Evolutionary conservation across 2,888 invertebrate genomes (phyloP), one percentile per base, ranked within the genome.

Genomic region (Apotomis betuletana): DNA sequence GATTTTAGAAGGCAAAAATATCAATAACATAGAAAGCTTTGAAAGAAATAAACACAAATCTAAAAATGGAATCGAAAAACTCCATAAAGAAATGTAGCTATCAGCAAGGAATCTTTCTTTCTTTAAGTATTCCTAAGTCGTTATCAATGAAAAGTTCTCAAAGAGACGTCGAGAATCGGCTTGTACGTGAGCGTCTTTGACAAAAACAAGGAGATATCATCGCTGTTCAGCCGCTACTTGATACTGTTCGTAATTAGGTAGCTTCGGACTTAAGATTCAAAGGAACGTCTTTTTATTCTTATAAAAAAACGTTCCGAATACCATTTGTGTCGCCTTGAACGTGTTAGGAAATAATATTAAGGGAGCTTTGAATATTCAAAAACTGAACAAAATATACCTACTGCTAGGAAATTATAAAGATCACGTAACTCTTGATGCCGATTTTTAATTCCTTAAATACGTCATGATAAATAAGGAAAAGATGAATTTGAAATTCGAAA

Each of bases 111-210:
- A 71, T 67, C 62, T 67, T 27, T 27, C 27, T 27, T 27, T 62
- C 57, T 58, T 57, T 44, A 61, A 67, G 67, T 62, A 71, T 71
- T n/a, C 38, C 38, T 58, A 71, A 71, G 67, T 71, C 71, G 41
- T 67, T 71, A 67, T 71, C 69, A 67, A 71, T 71, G 67, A 12
- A 52, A 67, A 71, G 61, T 71, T 62, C 51, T 57, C 61, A 67
- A 67, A 71, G 67, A 55, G 60, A 71, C 57, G 67, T 71, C 67
- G 36, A 41, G 55, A 62, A 62, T 71, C 61, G 41, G 49, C 57
- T 51, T 58, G n/a, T 46, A 55, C 64, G 65, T 49, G 49, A 55
- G 59, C 15, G 46, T 65, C 55, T 57, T 67, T 71, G 71, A 62
- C 51, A 62, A 60, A 61, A 67, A 61, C 54, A 46, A 46, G 36